Evolutionary conservation across 2,888 invertebrate species (phyloP), one percentile per base, ranked within the genome.

Genomic region (Therioaphis trifolii): DNA sequence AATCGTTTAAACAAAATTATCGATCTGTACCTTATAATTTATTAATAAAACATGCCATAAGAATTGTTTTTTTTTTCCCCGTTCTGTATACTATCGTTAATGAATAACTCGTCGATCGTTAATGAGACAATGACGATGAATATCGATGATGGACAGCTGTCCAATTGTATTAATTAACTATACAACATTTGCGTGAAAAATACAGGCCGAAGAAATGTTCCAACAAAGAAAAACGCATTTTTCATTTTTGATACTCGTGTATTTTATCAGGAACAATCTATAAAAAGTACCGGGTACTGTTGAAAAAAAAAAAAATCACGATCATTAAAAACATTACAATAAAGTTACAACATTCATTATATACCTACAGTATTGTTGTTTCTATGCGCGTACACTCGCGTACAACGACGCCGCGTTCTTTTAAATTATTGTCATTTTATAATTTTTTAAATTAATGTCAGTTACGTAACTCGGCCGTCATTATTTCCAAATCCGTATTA

Each of bases 131-230:
- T 72, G 80, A 15, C 80, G 72, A 72, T 46, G 49, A 35, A 72
- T 80, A 72, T 72, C 80, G 58, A 61, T 80, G 80, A 80, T 49
- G 80, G 80, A 72, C 71, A 72, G 80, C 80, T 80, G 80, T 72
- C 80, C 71, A 72, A 61, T 35, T 43, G 71, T 72, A 71, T 80
- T 80, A 80, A 80, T 80, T 80, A 80, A 80, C 71, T 72, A 35
- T 35, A 58, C 46, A 35, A 46, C 18, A 58, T 69, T 69, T 43
- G 55, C 71, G 71, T 61, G 71, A 29, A 80, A 80, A 61, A 72
- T 58, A 72, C 72, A 61, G 46, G 18, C 35, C 66, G 77, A 15
- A 15, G 66, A 49, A 52, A 77, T 35, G 11, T 24, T 63, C 46
- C 11, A 27, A 77, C 76, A 77, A 77, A 77, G 76, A 63, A 63